A percentile compares a stretch with the other conserved stretches of the same genome.
Evolutionary conservation across 2,797 vertebrate species (phyloP).

Genomic region (Spinus pinus): DNA sequence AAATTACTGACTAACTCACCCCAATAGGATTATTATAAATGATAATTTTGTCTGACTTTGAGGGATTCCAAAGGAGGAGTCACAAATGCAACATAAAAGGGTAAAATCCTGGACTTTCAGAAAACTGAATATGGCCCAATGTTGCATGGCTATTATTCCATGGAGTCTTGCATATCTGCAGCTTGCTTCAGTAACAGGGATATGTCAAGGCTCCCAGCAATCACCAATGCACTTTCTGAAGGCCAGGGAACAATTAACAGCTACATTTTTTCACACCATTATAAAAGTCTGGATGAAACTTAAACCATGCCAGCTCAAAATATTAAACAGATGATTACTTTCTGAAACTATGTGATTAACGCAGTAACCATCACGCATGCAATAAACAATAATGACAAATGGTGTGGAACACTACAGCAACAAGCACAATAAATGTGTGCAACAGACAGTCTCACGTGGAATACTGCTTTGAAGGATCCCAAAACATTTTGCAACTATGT

Average conservation of each 20-base stretch:
- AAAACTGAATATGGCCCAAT: neutral
- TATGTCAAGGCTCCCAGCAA: neutral
- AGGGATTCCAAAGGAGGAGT: constrained; percentile 21
- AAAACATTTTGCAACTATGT: neutral
- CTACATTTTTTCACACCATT: neutral
- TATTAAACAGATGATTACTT: neutral
- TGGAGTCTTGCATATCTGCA: neutral
- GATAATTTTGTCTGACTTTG: constrained; percentile 3
- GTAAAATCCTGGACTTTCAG: neutral
- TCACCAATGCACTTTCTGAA: neutral
- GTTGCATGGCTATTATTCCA: neutral
- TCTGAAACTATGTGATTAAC: neutral
- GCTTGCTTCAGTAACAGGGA: neutral
- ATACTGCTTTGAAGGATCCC: neutral
- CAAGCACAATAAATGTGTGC: neutral
- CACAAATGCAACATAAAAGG: constrained; percentile 7
- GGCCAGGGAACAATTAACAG: neutral
- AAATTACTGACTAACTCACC: constrained; percentile 59
- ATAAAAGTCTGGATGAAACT: neutral
- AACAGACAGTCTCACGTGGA: neutral
- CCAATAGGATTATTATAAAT: constrained; percentile 29
- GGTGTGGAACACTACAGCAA: neutral
- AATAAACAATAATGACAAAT: neutral
- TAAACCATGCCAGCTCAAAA: neutral
- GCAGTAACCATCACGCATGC: accelerated